Evolutionary conservation across 2,113 vertebrate species (phyloP).

Genomic region (Myodes glareolus): DNA sequence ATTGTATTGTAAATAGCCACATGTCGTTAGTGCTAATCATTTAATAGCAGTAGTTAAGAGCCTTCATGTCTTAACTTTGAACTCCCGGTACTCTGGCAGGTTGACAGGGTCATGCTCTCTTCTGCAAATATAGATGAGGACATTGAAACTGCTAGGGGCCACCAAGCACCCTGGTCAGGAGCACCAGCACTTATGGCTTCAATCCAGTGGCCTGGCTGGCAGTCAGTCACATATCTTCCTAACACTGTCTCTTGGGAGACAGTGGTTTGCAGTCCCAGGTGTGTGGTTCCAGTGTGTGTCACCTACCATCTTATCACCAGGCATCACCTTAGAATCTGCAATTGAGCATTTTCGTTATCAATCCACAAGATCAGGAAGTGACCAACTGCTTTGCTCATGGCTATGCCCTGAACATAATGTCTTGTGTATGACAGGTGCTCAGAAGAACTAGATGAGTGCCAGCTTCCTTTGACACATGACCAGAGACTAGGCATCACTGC

Average conservation of each 20-base stretch:
- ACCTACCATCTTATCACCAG: background rate
- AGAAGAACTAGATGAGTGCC: background rate
- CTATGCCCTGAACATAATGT: rapidly evolving
- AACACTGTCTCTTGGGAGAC: background rate
- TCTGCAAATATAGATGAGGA: too few relatives aligned
- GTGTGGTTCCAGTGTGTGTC: background rate
- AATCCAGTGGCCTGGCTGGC: background rate
- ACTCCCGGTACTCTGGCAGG: background rate
- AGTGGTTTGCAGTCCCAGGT: too few relatives aligned
- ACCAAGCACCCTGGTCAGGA: background rate
- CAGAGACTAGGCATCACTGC: background rate
- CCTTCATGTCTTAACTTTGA: background rate
- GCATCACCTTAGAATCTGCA: background rate
- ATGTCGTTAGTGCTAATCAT: background rate
- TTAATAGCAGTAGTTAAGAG: background rate
- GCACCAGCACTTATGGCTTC: background rate
- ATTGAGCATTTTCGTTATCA: background rate
- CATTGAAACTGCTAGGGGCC: background rate
- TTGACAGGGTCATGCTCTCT: rapidly evolving
- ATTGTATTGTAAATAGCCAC: background rate
- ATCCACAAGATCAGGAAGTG: too few relatives aligned
- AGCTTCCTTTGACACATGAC: background rate
- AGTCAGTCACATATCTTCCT: background rate
- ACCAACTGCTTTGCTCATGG: too few relatives aligned
- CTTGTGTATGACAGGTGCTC: background rate